These are phyloP conservation scores for Synergus itoensis DNA, from an alignment of 2,888 invertebrate species.

Conservation along the genomic window DNA sequence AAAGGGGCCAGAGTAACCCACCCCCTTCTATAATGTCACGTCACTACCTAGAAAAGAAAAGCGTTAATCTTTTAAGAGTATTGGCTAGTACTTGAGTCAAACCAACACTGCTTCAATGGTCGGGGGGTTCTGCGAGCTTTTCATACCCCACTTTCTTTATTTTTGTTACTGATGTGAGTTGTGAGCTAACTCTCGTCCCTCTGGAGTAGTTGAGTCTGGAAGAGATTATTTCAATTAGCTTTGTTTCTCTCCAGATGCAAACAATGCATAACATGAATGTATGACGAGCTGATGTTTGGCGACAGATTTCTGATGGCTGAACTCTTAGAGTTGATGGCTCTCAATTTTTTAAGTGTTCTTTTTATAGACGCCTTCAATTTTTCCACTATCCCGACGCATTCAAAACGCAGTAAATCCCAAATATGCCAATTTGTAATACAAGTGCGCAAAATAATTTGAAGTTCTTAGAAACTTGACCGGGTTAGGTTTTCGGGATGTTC, in stretches of 20 bases:
- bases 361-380: not conserved
- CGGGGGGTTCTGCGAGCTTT: not conserved
- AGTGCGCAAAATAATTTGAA: too few species aligned
- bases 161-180: slow-evolving; percentile 18
- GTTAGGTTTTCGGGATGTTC: too few species aligned
- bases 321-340: not conserved
- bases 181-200: not conserved
- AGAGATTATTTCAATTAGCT: slow-evolving; percentile 32
- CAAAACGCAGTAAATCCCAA: not conserved
- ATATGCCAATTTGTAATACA: not conserved
- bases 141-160: slow-evolving; percentile 31
- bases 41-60: slow-evolving; percentile 68
- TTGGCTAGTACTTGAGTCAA: slow-evolving; percentile 55
- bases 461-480: too few species aligned
- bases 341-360: not conserved
- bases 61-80: slow-evolving; percentile 71
- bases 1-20: slow-evolving; percentile 45
- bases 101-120: slow-evolving; percentile 22
- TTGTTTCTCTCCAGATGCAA: not conserved
- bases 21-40: slow-evolving; percentile 64
- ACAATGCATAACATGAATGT: not conserved
- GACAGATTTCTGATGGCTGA: not conserved
- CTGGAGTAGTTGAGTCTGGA: slow-evolving; percentile 11
- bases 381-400: not conserved
- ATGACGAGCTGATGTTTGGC: not conserved